phyloP scores from a whole-genome alignment of 1,140 invertebrate genomes.

The Octopus sinensis region DNA sequence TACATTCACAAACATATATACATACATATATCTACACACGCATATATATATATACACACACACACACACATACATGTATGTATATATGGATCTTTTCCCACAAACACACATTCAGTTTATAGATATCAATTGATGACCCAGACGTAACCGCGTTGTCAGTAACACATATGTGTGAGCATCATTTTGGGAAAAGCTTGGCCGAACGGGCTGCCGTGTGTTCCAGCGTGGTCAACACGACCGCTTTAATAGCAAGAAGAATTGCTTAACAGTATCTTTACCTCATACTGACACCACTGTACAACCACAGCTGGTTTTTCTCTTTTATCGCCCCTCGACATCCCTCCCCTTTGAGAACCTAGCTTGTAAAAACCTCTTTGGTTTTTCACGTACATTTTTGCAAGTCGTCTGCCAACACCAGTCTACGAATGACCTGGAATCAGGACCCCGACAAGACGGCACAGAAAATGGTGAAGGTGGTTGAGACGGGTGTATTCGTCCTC shows the following conservation, averaged over 20 bases:
- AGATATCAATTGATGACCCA: not conserved
- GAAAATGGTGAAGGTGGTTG: constrained; percentile 41
- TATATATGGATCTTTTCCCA: not conserved
- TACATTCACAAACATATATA: not conserved
- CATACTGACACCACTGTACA: not conserved
- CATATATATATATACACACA: not conserved
- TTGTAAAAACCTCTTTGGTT: not conserved
- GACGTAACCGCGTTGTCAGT: not conserved
- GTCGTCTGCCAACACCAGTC: not conserved
- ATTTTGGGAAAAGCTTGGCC: not conserved
- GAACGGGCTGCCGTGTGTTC: not conserved
- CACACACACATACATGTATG: not conserved
- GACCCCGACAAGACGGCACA: not conserved
- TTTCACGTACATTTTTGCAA: not conserved
- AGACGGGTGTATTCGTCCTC: constrained; percentile 45
- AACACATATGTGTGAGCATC: not conserved
- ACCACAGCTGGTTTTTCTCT: not conserved
- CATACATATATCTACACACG: not conserved
- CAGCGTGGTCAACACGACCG: not conserved
- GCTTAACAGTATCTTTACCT: not conserved
- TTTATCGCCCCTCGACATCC: not conserved
- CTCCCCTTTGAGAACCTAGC: not conserved
- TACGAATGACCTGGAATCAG: constrained; percentile 11
- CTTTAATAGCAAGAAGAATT: not conserved
- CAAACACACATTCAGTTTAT: not conserved